A percentile compares a stretch with the other conserved stretches of the same genome.
Evolutionary conservation across 2,113 vertebrate species (phyloP).

Genomic region (Nannobrachium achirus): DNA sequence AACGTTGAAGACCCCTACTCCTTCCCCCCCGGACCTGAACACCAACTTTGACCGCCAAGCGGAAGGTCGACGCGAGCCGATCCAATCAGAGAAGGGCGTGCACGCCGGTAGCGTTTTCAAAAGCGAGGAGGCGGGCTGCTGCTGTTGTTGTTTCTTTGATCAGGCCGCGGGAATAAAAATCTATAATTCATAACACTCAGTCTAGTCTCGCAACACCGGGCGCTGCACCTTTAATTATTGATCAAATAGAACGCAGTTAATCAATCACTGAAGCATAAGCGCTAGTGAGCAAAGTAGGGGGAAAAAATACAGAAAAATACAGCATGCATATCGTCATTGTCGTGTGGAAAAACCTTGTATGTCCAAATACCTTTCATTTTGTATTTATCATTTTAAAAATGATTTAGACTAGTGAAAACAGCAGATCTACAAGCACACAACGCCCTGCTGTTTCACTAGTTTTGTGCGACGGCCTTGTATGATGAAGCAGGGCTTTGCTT

Average conservation of each 20-base stretch:
- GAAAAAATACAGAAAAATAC: slow-evolving; percentile 37
- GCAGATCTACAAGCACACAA: too few relatives aligned
- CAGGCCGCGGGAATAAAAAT: slow-evolving; percentile 77
- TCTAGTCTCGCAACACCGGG: slow-evolving; percentile 75
- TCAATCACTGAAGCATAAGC: slow-evolving; percentile 71
- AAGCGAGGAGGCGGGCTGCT: slow-evolving; percentile 34
- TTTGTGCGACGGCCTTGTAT: too few relatives aligned
- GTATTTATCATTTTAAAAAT: too few relatives aligned
- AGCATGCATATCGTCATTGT: slow-evolving; percentile 3
- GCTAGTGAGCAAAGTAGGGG: slow-evolving; percentile 67
- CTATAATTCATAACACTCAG: slow-evolving; percentile 79
- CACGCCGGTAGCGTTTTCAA: slow-evolving; percentile 48
- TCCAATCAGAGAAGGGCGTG: slow-evolving; percentile 48
- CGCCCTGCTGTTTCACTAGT: too few relatives aligned
- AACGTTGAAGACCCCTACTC: too few relatives aligned
- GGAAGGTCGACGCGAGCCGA: too few relatives aligned
- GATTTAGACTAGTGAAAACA: too few relatives aligned
- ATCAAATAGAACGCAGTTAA: slow-evolving; percentile 77
- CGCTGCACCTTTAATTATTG: slow-evolving; percentile 76
- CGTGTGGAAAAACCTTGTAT: too few relatives aligned
- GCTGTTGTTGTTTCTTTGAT: slow-evolving; percentile 79
- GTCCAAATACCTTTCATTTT: too few relatives aligned
- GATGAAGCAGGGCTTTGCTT: too few relatives aligned
- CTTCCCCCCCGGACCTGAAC: too few relatives aligned
- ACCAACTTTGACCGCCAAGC: too few relatives aligned